These are phyloP conservation scores for Rhimphoctona megacephalus DNA, from an alignment of 2,888 invertebrate species.

Conservation along the genomic window DNA sequence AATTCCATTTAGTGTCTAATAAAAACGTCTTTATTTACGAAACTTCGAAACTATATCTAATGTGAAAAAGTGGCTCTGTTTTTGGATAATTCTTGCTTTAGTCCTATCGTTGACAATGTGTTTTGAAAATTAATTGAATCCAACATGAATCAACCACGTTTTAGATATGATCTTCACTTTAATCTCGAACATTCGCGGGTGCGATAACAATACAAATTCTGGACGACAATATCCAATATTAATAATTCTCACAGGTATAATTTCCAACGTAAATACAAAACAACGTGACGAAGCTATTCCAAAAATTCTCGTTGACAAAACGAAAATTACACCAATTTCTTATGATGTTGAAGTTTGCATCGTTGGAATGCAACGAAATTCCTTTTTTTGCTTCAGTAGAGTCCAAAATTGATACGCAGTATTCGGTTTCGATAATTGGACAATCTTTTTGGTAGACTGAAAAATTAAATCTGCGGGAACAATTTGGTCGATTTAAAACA, in stretches of 20 bases:
- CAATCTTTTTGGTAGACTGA: no score
- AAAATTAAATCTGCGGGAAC: no score
- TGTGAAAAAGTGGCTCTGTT: background rate
- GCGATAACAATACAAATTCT: constrained; percentile 48
- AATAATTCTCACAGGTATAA: background rate
- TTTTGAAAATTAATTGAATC: background rate
- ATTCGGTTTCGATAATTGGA: no score
- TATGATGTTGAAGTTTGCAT: no score
- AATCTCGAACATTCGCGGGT: constrained; percentile 27
- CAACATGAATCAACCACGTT: background rate
- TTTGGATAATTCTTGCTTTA: background rate
- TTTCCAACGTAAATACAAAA: background rate
- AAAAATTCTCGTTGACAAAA: background rate
- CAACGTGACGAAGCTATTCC: background rate
- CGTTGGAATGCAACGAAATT: no score
- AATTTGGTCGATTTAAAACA: no score
- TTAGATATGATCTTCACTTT: constrained; percentile 37
- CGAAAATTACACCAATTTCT: background rate
- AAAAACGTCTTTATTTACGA: background rate
- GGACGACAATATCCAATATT: constrained; percentile 16
- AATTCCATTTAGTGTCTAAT: background rate
- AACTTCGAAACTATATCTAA: background rate
- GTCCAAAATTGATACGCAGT: no score
- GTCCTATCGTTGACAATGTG: background rate
- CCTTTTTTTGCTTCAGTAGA: no score